These are phyloP conservation scores for Oscarella lobularis DNA, from an alignment of 37 sponge, comb jelly and placozoan genomes.

Conservation along the genomic window DNA sequence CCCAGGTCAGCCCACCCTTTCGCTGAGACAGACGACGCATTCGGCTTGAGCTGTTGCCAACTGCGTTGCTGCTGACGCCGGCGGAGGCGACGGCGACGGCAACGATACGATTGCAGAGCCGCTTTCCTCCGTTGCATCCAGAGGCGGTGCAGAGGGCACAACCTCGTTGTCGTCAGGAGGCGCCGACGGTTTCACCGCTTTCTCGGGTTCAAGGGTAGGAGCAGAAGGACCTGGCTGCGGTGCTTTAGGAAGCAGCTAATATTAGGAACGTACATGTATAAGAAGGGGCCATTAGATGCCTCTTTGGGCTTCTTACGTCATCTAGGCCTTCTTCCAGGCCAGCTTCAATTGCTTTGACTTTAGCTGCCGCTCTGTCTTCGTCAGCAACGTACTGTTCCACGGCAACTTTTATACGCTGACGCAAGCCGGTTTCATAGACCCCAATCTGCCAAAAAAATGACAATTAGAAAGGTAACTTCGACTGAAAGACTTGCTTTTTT, in stretches of 20 bases:
- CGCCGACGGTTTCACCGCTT: too few relatives aligned
- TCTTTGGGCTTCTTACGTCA: too few relatives aligned
- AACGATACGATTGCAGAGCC: too few relatives aligned
- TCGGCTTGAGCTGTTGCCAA: neutral
- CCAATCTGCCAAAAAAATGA: neutral
- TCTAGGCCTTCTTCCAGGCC: neutral
- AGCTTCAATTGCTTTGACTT: neutral
- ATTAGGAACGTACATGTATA: too few relatives aligned
- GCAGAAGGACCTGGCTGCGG: slow-evolving; percentile 3
- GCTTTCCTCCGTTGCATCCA: too few relatives aligned
- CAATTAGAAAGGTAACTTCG: neutral
- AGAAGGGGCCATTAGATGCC: too few relatives aligned
- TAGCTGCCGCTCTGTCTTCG: neutral
- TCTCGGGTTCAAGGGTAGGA: neutral
- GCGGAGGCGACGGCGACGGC: neutral
- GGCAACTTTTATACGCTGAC: neutral
- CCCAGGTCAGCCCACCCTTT: neutral
- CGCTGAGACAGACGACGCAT: neutral
- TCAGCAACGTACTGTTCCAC: neutral
- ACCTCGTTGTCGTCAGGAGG: too few relatives aligned
- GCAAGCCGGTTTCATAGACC: neutral
- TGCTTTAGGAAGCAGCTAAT: too few relatives aligned
- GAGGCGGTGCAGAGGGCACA: too few relatives aligned
- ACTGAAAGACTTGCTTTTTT: neutral
- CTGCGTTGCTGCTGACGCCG: neutral